Conservation (phyloP, 1,140 invertebrate species). For the Penaeus indicus region DNA sequence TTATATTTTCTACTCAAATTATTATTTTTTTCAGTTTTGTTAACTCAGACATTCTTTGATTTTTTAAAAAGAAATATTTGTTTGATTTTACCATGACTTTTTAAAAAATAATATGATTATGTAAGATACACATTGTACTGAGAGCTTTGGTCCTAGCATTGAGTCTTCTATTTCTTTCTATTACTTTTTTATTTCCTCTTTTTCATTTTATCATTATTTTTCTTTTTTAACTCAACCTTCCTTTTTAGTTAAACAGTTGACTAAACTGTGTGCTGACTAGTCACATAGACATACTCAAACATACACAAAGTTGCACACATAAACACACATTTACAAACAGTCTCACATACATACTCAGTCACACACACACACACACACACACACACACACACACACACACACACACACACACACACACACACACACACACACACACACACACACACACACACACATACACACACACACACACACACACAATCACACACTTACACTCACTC, state of each 20-base stretch:
- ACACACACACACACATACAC: no score
- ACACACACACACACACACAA: no score
- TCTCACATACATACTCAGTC: slow-evolving; percentile 17
- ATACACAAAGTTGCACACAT: background rate
- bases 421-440: background rate
- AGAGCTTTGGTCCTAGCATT: slow-evolving; percentile 52
- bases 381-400: background rate
- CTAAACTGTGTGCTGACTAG: background rate
- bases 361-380: background rate
- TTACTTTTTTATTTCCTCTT: background rate
- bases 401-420: background rate
- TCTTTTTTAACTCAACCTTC: background rate
- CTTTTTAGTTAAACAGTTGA: no score
- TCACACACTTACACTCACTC: no score
- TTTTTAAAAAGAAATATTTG: no score
- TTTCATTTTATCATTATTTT: no score
- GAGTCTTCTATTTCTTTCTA: background rate
- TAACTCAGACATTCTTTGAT: no score
- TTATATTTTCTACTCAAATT: no score
- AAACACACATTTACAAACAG: slow-evolving; percentile 34
- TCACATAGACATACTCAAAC: background rate
- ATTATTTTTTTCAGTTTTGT: no score
- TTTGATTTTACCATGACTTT: no score
- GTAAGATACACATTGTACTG: slow-evolving; percentile 6
- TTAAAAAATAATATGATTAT: no score